These are phyloP conservation scores for Erebia palarica DNA, from an alignment of 2,888 invertebrate genomes.

Conservation along the genomic window DNA sequence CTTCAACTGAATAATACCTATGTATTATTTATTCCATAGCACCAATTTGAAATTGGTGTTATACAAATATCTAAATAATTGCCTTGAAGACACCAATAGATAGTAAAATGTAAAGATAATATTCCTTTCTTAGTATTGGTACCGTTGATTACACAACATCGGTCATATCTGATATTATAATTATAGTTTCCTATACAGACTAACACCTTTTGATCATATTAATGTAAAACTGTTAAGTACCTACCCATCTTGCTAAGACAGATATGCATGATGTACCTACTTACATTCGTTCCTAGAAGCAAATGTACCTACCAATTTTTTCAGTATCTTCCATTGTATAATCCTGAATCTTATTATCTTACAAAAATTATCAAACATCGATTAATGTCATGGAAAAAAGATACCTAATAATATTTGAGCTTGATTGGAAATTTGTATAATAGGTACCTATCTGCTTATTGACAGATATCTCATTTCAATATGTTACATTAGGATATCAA, in stretches of 20 bases:
- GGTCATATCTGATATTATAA: conserved; percentile 56
- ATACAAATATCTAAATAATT: conserved; percentile 38
- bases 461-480: background rate
- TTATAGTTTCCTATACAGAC: conserved; percentile 55
- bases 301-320: conserved; percentile 18
- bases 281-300: conserved; percentile 26
- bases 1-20: background rate
- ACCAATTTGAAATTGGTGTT: background rate
- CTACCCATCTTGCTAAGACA: conserved; percentile 45
- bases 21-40: background rate
- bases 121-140: conserved; percentile 46
- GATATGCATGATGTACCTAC: conserved; percentile 20
- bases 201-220: conserved; percentile 45
- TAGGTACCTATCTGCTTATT: background rate
- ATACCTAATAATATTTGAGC: conserved; percentile 7
- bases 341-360: conserved; percentile 45
- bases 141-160: conserved; percentile 55
- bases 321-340: conserved; percentile 20
- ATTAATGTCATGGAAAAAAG: conserved; percentile 61
- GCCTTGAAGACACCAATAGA: conserved; percentile 41
- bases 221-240: conserved; percentile 45
- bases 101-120: conserved; percentile 49
- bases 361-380: conserved; percentile 48
- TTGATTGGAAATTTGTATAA: conserved; percentile 16
- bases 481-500: background rate